Base-by-base conservation (phyloP, 2,888 invertebrate genomes). In the Euzetes globulus region DNA sequence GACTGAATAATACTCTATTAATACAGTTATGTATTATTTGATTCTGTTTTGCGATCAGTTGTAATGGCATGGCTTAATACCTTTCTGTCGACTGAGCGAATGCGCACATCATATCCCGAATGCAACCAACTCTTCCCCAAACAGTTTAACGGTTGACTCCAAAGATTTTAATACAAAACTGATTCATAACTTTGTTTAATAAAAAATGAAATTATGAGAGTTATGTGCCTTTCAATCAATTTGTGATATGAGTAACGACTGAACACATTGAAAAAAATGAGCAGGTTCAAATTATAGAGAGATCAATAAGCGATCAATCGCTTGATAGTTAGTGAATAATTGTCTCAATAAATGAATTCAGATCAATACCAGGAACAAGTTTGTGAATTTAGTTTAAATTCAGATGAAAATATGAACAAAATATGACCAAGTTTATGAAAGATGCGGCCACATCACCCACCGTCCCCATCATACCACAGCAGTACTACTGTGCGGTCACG, bases 381-480 rank as follows among this genome's bases (percentile, higher is more conserved):
- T 13, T 25, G 60, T 22, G 6, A n/a, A 27, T 17, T 25, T 9
- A 22, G 3, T 1, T 25, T 2, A 27, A 29, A 9, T 29, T 25
- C 25, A 27, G 27, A n/a, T n/a, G n/a, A 60, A 27, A 7, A 9
- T 17, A 22, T 27, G 17, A 60, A 60, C 19, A 60, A 60, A 17
- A 5, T 9, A 60, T 60, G 60, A 60, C 25, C 29, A 60, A 60
- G 25, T 22, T 27, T 17, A 47, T 25, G 25, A 70, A 72, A 47
- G 75, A 75, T 29, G 72, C 71, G 33, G 60, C 75, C 13, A 75
- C 75, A 47, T 75, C 75, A 50, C 75, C 75, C 5, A 71, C 72
- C 4, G 29, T 72, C 17, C 75, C 75, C 33, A 41, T 70, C 0
- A 13, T 33, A 25, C 29, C 70, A 0, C 52, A 52, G 19, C 74